Percentiles rank a stretch among this genome's conserved stretches.
Evolutionary conservation across 1,140 invertebrate species (phyloP).

Genomic region (Hormaphis cornu): DNA sequence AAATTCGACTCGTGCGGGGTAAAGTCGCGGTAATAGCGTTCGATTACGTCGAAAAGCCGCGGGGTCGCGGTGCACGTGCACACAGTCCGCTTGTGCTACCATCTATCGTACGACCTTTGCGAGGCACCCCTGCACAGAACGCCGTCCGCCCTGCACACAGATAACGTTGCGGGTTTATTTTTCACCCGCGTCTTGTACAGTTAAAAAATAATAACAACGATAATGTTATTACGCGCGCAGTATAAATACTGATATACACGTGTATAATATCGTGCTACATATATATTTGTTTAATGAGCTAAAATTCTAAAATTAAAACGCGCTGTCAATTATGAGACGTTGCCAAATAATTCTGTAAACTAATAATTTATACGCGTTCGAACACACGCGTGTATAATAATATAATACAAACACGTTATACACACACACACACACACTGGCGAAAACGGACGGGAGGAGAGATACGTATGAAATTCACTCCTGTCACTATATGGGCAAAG

Average conservation of each 20-base stretch:
- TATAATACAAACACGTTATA: constrained; percentile 17
- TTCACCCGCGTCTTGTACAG: no score
- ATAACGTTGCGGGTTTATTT: constrained; percentile 16
- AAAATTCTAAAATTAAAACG: constrained; percentile 27
- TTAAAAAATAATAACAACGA: neutral
- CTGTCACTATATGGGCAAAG: constrained; percentile 8
- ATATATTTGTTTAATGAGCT: constrained; percentile 13
- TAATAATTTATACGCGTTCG: constrained; percentile 22
- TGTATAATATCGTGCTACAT: neutral
- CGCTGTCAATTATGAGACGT: constrained; percentile 9
- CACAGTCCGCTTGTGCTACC: neutral
- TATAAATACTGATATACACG: neutral
- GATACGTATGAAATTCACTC: constrained; percentile 1
- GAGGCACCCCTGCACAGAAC: neutral
- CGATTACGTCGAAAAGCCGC: no score
- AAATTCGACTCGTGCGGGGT: no score
- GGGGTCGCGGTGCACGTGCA: neutral
- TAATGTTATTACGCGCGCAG: neutral
- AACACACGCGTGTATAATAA: no score
- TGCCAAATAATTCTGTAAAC: constrained; percentile 28
- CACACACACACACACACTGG: neutral
- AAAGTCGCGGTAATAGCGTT: no score
- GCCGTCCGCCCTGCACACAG: neutral
- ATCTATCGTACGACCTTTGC: constrained; percentile 22
- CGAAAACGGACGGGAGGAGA: neutral